These are phyloP conservation scores for Chondrosia reniformis DNA, from an alignment of 37 sponge, comb jelly and placozoan species.

Conservation along the genomic window DNA sequence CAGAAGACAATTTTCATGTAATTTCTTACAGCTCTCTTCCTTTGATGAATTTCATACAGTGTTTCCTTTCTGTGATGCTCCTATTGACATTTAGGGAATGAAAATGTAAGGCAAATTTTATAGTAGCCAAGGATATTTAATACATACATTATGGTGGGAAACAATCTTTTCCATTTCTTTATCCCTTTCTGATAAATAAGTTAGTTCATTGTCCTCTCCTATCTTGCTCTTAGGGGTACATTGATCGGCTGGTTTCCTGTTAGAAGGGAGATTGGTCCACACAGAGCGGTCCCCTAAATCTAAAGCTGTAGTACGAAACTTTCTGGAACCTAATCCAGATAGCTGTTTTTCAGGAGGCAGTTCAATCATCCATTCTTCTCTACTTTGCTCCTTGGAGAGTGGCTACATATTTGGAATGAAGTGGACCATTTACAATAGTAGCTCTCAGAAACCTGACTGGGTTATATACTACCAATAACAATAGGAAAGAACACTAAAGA, in stretches of 20 bases:
- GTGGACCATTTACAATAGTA: too few species aligned
- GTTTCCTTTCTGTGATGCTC: constrained; percentile 46
- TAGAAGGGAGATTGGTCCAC: constrained; percentile 81
- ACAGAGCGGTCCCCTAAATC: constrained; percentile 73
- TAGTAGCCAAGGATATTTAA: too few species aligned
- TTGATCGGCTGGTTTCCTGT: neutral
- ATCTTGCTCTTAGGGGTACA: neutral
- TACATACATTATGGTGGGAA: constrained; percentile 5
- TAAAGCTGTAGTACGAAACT: constrained; percentile 44
- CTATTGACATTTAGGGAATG: constrained; percentile 4
- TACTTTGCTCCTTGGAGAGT: too few species aligned
- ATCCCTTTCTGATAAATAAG: neutral
- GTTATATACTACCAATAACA: too few species aligned
- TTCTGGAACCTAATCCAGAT: constrained; percentile 69
- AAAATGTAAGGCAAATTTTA: neutral
- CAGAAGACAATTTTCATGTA: neutral
- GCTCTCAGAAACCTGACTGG: too few species aligned
- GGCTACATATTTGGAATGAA: too few species aligned
- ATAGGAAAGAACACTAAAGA: too few species aligned
- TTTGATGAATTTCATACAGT: constrained; percentile 64
- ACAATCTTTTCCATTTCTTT: neutral
- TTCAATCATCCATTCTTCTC: constrained; percentile 82
- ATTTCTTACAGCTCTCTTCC: constrained; percentile 57
- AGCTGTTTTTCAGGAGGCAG: constrained; percentile 57
- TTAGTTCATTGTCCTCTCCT: neutral